These are phyloP conservation scores for Halcyon badia DNA, from an alignment of 2,797 vertebrate genomes.

Conservation along the genomic window DNA sequence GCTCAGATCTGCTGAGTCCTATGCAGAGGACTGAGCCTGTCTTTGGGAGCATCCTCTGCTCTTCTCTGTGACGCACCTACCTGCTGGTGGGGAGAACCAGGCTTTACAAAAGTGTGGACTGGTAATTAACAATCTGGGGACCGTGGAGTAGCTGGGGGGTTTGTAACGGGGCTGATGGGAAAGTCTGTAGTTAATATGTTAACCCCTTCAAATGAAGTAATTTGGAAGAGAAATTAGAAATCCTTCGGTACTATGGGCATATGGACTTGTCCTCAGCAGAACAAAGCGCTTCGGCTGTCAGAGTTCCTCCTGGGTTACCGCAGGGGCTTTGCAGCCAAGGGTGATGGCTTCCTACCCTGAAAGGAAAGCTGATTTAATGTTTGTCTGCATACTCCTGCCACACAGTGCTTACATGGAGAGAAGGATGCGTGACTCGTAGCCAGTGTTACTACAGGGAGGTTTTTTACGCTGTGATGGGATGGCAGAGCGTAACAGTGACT, in stretches of 20 bases:
- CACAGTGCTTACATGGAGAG: background rate
- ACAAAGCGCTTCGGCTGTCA: background rate
- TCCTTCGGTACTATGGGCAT: background rate
- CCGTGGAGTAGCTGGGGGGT: fast-evolving
- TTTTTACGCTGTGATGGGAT: background rate
- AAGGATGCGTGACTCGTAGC: background rate
- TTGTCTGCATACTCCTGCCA: background rate
- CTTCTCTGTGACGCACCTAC: background rate
- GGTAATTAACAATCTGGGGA: background rate
- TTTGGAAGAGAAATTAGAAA: background rate
- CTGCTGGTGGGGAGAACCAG: background rate
- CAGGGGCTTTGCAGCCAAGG: background rate
- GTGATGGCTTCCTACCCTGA: background rate
- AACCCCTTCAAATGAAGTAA: background rate
- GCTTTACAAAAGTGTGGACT: background rate
- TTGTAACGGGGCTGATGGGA: background rate
- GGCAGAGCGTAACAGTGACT: slow-evolving; percentile 26
- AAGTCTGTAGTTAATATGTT: background rate
- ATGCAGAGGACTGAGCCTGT: background rate
- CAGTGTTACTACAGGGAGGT: slow-evolving; percentile 5
- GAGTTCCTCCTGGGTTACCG: background rate
- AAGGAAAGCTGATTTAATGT: background rate
- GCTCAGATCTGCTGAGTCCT: background rate
- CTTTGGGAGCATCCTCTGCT: background rate
- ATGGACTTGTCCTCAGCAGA: background rate